Evolutionary conservation across 2,113 vertebrate species (phyloP), one percentile per base, ranked within the genome.

Genomic region (Megaleporinus macrocephalus): DNA sequence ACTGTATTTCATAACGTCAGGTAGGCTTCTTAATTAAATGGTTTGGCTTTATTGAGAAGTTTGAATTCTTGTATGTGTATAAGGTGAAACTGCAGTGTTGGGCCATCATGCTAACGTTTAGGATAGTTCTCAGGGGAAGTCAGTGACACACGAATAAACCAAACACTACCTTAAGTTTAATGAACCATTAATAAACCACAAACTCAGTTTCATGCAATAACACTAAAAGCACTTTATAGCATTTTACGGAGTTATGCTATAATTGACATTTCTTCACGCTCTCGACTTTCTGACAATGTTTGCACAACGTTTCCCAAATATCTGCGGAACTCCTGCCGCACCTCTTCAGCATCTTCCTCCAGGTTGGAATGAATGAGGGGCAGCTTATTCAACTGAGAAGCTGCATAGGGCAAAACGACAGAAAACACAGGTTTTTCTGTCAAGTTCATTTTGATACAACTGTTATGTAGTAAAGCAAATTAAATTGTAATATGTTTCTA

Each of bases 261-360:
- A 86, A 99, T 97, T 1, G 95, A 97, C 97, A 98, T 96, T 89
- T 99, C 98, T 84, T 99, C 98, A 57, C 87, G 91, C 71, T 99
- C 98, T 84, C 95, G 92, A 88, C 88, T 98, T 90, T 99, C 98
- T 4, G 96, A 97, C 85, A 99, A 89, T 5, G 94, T 85, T 10
- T 87, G 96, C 69, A 95, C 78, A 18, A 99, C 89, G 29, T 89
- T 94, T 86, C 88, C 96, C 85, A 99, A 89, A 83, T 97, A 99
- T 79, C 92, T 95, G 9, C 92, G 85, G 80, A 99, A 98, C 78
- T 95, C 95, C 87, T 91, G 89, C 26, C 95, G 95, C 80, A 96
- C 91, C 51, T 96, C 95, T 87, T 99, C 97, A 0, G 98, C 96
- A 73, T 98, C 96, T 0, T 99, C 97, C 83, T 99, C 97, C 20